phyloP scores from a whole-genome alignment of 2,888 invertebrate species.

The Cryptophagus acutangulus region DNA sequence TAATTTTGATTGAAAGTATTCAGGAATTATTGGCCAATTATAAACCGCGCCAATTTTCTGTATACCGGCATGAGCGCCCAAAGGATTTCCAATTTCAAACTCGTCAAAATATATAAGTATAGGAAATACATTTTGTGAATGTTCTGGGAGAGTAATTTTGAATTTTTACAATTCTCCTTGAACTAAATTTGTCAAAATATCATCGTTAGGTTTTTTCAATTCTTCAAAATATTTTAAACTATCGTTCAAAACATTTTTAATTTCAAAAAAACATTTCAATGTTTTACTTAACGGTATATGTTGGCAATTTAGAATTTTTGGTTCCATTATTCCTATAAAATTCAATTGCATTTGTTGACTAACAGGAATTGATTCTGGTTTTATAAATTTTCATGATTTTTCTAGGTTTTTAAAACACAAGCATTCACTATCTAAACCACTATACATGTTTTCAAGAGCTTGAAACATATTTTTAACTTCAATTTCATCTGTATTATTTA shows the following conservation, averaged over 20 bases:
- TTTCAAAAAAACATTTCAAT: neutral
- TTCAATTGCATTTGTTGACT: neutral
- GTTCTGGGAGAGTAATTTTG: neutral
- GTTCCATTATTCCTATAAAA: neutral
- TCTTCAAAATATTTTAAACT: neutral
- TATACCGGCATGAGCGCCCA: slow-evolving; percentile 24
- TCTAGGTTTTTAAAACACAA: neutral
- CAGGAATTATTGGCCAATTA: slow-evolving; percentile 21
- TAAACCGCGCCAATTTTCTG: slow-evolving; percentile 28
- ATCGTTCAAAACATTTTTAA: slow-evolving; percentile 1
- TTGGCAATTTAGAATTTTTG: neutral
- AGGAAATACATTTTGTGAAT: neutral
- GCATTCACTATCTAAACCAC: neutral
- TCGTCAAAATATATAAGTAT: slow-evolving; percentile 24
- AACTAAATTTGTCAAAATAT: neutral
- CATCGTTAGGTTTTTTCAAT: neutral
- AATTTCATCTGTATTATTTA: neutral
- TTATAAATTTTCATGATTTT: neutral
- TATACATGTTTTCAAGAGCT: neutral
- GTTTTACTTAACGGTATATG: neutral
- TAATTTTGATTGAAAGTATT: slow-evolving; percentile 18
- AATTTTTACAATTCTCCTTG: slow-evolving; percentile 1
- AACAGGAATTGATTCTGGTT: neutral
- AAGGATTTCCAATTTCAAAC: slow-evolving; percentile 24
- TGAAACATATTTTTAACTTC: neutral